A percentile compares a stretch with the other conserved stretches of the same genome.
Evolutionary conservation across 1,140 invertebrate genomes (phyloP).

Genomic region (Drosophila littoralis): DNA sequence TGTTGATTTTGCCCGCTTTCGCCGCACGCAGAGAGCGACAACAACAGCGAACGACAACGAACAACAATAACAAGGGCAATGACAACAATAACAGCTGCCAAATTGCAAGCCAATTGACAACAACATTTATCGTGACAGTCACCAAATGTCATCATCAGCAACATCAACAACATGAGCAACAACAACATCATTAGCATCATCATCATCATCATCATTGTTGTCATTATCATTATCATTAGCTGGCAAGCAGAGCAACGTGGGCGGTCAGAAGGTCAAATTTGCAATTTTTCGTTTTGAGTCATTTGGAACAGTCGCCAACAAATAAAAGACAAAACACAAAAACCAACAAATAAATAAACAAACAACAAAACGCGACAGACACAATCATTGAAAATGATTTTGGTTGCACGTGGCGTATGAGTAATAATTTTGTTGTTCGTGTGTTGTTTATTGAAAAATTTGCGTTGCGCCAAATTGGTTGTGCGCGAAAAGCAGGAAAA

Average conservation of each 20-base stretch:
- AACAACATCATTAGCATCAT: conserved; percentile 24
- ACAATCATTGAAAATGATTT: conserved; percentile 46
- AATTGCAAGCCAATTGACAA: conserved; percentile 52
- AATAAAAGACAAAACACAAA: conserved; percentile 15
- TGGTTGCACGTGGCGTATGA: conserved; percentile 65
- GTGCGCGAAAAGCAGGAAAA: conserved; percentile 22
- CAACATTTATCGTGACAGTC: conserved; percentile 49
- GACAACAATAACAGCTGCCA: conserved; percentile 48
- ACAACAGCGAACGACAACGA: conserved; percentile 29
- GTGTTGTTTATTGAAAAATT: conserved; percentile 57
- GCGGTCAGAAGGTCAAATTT: conserved; percentile 56
- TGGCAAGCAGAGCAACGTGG: conserved; percentile 14
- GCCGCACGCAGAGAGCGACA: conserved; percentile 27
- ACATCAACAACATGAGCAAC: conserved; percentile 21
- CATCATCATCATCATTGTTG: conserved; percentile 37
- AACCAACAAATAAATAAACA: conserved; percentile 3
- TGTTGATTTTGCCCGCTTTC: conserved; percentile 48
- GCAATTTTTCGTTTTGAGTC: conserved; percentile 28
- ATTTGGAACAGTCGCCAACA: conserved; percentile 3
- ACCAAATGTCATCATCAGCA: conserved; percentile 41
- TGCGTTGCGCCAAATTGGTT: conserved; percentile 56
- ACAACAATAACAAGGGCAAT: conserved; percentile 22
- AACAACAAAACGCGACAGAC: conserved; percentile 9
- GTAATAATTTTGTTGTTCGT: conserved; percentile 47
- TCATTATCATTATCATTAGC: conserved; percentile 36